Conservation (phyloP, 2,113 vertebrate genomes). For the Empidonax alnorum region DNA sequence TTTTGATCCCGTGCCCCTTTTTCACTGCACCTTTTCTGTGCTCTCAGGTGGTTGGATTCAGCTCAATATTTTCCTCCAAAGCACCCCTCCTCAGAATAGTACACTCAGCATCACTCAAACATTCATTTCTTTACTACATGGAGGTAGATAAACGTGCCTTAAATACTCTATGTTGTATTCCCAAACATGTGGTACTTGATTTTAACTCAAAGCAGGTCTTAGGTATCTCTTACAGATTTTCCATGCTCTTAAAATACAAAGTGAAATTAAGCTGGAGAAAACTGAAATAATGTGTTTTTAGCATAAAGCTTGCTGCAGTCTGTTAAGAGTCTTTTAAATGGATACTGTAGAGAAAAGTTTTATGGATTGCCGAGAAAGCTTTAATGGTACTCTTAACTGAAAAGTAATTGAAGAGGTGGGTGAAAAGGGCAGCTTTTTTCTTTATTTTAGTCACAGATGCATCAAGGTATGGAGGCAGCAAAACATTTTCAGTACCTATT, state of each 20-base stretch:
- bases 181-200: neutral
- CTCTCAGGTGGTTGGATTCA: accelerated
- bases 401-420: neutral
- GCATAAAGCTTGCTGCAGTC: neutral
- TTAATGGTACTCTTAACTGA: neutral
- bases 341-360: neutral
- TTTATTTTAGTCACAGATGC: neutral
- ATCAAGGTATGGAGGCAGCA: neutral
- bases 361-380: neutral
- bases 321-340: neutral
- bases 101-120: neutral
- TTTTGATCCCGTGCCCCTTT: neutral
- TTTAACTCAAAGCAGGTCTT: neutral
- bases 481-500: neutral
- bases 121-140: neutral
- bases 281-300: neutral
- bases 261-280: neutral
- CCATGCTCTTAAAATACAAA: neutral
- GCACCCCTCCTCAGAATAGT: neutral
- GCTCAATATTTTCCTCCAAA: neutral
- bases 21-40: neutral
- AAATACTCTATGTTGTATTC: neutral
- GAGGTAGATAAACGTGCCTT: neutral
- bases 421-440: neutral
- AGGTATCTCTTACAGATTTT: neutral